Conservation (phyloP, 2,888 invertebrate genomes). For the Pseudococcus jackbeardsleyi region DNA sequence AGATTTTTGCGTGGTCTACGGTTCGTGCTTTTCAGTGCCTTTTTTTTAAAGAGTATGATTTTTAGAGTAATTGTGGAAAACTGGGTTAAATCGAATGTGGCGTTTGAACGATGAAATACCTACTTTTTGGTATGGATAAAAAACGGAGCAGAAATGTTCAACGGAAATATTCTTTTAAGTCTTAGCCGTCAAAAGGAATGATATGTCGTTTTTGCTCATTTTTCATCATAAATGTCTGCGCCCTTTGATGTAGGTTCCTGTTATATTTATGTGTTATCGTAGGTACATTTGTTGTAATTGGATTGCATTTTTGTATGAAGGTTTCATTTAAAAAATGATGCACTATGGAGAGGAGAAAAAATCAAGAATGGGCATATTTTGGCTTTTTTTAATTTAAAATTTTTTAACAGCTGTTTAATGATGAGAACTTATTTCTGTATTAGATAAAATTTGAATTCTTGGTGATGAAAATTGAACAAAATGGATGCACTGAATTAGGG, state of each 20-base stretch:
- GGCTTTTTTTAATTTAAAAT: too few relatives aligned
- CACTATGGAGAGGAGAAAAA: too few relatives aligned
- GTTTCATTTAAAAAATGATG: too few relatives aligned
- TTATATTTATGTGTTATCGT: neutral
- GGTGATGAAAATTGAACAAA: too few relatives aligned
- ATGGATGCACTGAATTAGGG: too few relatives aligned
- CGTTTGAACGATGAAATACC: neutral
- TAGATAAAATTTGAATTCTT: too few relatives aligned
- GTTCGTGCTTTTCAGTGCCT: neutral
- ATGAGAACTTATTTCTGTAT: too few relatives aligned
- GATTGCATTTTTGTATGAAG: too few relatives aligned
- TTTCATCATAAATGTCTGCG: neutral
- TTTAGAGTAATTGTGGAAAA: neutral
- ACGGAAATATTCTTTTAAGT: constrained; percentile 1
- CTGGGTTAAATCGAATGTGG: constrained; percentile 15
- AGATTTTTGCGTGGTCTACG: neutral
- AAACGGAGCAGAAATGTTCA: neutral
- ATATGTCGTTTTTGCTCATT: neutral
- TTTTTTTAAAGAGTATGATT: constrained; percentile 12
- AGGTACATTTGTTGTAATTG: neutral
- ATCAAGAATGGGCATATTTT: too few relatives aligned
- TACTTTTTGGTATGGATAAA: neutral
- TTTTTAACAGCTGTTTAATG: too few relatives aligned
- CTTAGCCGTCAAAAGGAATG: neutral
- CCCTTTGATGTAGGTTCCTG: neutral